Evolutionary conservation across 2,888 invertebrate species (phyloP).

Genomic region (Plebejus anna): DNA sequence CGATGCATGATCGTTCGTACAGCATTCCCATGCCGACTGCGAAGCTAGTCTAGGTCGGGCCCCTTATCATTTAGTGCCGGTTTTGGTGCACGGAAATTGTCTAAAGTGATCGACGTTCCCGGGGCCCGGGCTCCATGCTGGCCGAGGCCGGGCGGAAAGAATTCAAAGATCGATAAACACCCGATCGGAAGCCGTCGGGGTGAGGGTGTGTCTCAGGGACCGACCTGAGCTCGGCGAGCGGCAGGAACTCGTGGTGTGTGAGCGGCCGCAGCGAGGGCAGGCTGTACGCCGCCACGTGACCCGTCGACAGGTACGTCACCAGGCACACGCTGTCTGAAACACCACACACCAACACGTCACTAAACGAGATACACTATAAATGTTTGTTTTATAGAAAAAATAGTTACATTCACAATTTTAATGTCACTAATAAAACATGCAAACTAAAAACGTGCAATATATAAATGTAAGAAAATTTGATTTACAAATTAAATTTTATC

Average conservation of each 20-base stretch:
- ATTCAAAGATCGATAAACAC: conserved; percentile 23
- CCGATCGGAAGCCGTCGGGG: conserved; percentile 14
- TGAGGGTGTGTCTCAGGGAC: conserved; percentile 37
- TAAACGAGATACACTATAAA: too few species aligned
- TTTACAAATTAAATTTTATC: too few species aligned
- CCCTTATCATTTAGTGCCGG: conserved; percentile 78
- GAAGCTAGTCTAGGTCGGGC: conserved; percentile 59
- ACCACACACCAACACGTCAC: not conserved
- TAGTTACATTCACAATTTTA: too few species aligned
- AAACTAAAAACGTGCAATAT: too few species aligned
- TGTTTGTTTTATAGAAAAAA: too few species aligned
- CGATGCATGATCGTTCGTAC: conserved; percentile 47
- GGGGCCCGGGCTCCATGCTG: conserved; percentile 11
- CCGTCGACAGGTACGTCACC: conserved; percentile 96
- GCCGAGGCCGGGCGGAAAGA: conserved; percentile 10
- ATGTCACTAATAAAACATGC: too few species aligned
- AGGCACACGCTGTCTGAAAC: conserved; percentile 94
- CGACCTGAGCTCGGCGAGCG: conserved; percentile 95
- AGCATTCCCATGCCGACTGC: conserved; percentile 65
- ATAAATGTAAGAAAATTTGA: too few species aligned
- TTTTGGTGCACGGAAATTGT: conserved; percentile 63
- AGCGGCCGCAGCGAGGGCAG: conserved; percentile 96
- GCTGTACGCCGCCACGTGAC: conserved; percentile 95
- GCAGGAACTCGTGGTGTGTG: conserved; percentile 96
- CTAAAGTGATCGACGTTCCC: conserved; percentile 49